Evolutionary conservation across 1,140 invertebrate species (phyloP).

Genomic region (Ceratina japonica): DNA sequence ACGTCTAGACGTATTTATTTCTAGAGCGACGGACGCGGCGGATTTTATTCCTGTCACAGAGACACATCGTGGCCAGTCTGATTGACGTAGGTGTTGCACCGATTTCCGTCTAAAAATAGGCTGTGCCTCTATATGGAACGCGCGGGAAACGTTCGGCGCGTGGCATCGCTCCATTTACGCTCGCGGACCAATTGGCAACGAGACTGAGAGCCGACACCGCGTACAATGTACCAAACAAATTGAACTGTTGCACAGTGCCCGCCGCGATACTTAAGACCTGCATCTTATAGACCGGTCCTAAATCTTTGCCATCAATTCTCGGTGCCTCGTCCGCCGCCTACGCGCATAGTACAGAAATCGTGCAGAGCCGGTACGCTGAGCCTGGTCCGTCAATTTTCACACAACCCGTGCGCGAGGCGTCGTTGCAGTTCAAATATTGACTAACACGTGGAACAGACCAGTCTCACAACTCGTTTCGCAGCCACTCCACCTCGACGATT

Average conservation of each 20-base stretch:
- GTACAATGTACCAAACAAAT: too few species aligned
- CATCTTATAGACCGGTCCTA: too few species aligned
- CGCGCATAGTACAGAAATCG: background rate
- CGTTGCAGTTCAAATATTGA: slow-evolving; percentile 19
- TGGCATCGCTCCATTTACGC: slow-evolving; percentile 42
- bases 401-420: background rate
- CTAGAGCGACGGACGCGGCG: slow-evolving; percentile 39
- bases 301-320: too few species aligned
- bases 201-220: too few species aligned
- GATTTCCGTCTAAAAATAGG: slow-evolving; percentile 47
- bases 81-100: slow-evolving; percentile 52
- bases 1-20: slow-evolving; percentile 51
- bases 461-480: background rate
- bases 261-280: too few species aligned
- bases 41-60: slow-evolving; percentile 46
- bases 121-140: slow-evolving; percentile 37
- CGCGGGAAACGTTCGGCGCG: slow-evolving; percentile 33
- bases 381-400: slow-evolving; percentile 2
- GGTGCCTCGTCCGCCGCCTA: too few species aligned
- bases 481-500: background rate
- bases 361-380: background rate
- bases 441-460: background rate
- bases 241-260: too few species aligned
- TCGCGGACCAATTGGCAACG: slow-evolving; percentile 30
- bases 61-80: slow-evolving; percentile 33